Percentiles rank a stretch among this genome's conserved stretches.
These are phyloP conservation scores for Gastrophysa polygoni DNA, from an alignment of 2,888 invertebrate genomes.

Conservation along the genomic window DNA sequence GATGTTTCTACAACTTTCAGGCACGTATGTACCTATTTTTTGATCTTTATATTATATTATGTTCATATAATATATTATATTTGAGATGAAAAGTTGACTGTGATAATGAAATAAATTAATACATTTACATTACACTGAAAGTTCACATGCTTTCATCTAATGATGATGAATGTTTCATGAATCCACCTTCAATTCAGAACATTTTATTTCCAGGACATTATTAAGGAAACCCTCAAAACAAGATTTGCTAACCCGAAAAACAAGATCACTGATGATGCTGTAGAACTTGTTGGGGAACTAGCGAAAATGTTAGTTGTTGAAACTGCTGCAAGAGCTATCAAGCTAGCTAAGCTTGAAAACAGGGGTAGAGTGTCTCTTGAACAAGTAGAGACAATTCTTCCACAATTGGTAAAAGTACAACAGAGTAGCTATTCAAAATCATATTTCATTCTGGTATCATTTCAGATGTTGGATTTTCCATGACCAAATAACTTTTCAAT, in stretches of 20 bases:
- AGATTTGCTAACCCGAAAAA: conserved; percentile 64
- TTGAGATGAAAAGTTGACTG: no score
- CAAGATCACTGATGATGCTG: conserved; percentile 63
- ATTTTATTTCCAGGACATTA: conserved; percentile 57
- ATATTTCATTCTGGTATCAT: no score
- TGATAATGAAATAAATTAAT: no score
- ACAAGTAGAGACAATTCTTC: conserved; percentile 64
- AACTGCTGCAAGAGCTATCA: conserved; percentile 62
- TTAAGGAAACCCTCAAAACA: conserved; percentile 62
- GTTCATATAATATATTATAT: no score
- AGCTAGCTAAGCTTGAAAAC: conserved; percentile 60
- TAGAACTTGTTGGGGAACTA: conserved; percentile 62
- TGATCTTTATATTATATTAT: no score
- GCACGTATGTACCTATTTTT: background rate
- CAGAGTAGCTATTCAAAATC: no score
- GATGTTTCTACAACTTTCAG: background rate
- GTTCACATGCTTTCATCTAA: no score
- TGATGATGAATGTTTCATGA: no score
- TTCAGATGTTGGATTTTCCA: conserved; percentile 36
- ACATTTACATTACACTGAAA: no score
- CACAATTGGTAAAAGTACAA: conserved; percentile 64
- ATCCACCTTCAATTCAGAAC: background rate
- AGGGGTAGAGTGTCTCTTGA: conserved; percentile 60
- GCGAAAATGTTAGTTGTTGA: conserved; percentile 64
- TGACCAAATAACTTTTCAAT: no score